A percentile compares a stretch with the other conserved stretches of the same genome.
These are phyloP conservation scores for Acropora yongei DNA, from an alignment of 64 coral and sea anemone genomes.

Conservation along the genomic window DNA sequence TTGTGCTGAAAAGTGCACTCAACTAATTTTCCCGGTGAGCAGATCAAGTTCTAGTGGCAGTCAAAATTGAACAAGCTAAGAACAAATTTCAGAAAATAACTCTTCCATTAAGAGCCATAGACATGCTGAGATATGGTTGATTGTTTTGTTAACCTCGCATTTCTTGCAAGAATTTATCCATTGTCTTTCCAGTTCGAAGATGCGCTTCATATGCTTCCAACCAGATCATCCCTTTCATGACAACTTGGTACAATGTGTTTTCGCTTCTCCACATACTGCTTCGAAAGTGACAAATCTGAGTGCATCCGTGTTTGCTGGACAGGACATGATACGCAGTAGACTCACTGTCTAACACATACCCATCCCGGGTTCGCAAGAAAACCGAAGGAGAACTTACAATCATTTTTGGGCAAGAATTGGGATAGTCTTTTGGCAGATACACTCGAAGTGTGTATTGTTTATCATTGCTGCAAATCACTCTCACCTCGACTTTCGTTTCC, in stretches of 20 bases:
- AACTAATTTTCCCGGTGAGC: too few species aligned
- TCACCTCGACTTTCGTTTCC: conserved; percentile 38
- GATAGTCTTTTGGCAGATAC: conserved; percentile 62
- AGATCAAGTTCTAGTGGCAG: too few species aligned
- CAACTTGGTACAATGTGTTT: conserved; percentile 66
- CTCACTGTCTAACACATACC: background rate
- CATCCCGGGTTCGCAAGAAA: conserved; percentile 6
- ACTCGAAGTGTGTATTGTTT: conserved; percentile 55
- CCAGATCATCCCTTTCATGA: conserved; percentile 83
- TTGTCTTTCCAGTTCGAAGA: conserved; percentile 37
- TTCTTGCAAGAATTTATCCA: conserved; percentile 60
- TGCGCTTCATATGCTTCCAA: conserved; percentile 79
- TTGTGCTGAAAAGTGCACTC: too few species aligned
- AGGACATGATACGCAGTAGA: conserved; percentile 10
- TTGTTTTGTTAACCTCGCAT: background rate
- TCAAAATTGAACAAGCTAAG: too few species aligned
- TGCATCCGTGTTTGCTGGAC: conserved; percentile 31
- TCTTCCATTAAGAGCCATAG: too few species aligned
- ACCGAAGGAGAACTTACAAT: conserved; percentile 43
- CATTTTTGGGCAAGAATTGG: conserved; percentile 52
- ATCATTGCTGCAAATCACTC: conserved; percentile 59
- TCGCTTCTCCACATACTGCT: conserved; percentile 20
- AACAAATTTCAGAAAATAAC: too few species aligned
- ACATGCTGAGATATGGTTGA: background rate
- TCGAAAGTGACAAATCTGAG: conserved; percentile 61